Evolutionary conservation across 1,140 invertebrate species (phyloP), one percentile per base, ranked within the genome.

Genomic region (Musca domestica): DNA sequence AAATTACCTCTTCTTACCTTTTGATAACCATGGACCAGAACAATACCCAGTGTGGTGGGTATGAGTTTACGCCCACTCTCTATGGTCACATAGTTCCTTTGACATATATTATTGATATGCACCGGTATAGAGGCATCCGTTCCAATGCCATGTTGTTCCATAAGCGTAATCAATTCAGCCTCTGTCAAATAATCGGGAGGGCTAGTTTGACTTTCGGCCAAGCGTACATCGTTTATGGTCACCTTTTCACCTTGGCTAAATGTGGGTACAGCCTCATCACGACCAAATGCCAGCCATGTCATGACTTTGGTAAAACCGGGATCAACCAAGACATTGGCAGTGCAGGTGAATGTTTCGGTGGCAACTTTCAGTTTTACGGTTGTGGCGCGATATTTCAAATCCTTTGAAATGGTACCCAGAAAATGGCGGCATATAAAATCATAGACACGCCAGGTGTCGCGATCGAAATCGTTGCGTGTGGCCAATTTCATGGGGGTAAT

Each of bases 61-160:
- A 95, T 89, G 12, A 98, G 85, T 75, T 88, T 88, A 19, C 95
- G 83, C 0, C 93, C 93, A 66, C 87, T 85, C 41, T 88, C 87
- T 6, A 97, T 91, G 7, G 87, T 91, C 1, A 99, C 98, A 83
- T 99, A 99, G 85, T 99, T 99, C 68, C 98, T 84, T 83, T 96
- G 94, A 74, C 94, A 96, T 69, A 99, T 99, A 79, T 99, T 99
- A 80, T 99, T 99, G 72, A 99, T 99, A 80, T 99, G 98, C n/a
- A 99, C 96, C 0, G 98, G 96, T 74, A 99, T 99, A 0, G 95
- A 98, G 41, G 98, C 98, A 84, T 99, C 98, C 0, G 97, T 99
- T 2, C 98, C 98, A 72, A 99, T 99, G 0, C 97, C 97, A 83
- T 99, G 96, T 81, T 99, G 97, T 84, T 99, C 98, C 96, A 99